Evolutionary conservation across 2,113 vertebrate species (phyloP), one percentile per base, ranked within the genome.

Genomic region (Anseranas semipalmata): DNA sequence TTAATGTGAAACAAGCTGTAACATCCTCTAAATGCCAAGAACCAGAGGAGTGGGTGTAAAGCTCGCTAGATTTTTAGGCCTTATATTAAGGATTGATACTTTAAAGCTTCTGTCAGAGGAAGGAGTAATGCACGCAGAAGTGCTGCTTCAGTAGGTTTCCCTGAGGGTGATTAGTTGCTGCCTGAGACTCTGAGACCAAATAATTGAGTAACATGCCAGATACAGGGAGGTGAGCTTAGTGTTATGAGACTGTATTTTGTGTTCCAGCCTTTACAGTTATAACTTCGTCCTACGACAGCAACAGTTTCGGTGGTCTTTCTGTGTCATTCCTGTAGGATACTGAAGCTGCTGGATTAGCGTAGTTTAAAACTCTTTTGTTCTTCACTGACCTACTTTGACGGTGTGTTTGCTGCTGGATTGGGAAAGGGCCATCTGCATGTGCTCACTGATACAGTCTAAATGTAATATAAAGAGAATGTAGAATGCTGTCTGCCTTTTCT

Each of bases 41-140:
- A 50, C 65, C 76, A 89, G 76, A 88, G 62, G 67, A 83, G 87
- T 90, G 91, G 89, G 95, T 67, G 90, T 96, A 15, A 33, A 91
- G 71, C 90, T 93, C 0, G 0, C 74, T 90, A 4, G 45, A 48
- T 91, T 77, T 71, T 85, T 85, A 89, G 62, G 67, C 83, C 17
- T 66, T 83, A 0, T 28, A 22, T 52, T 81, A 37, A 10, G 53
- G 87, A 59, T 85, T 85, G 87, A 66, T 89, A 79, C 70, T 66
- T 79, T 10, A 89, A 27, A 85, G 89, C 48, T 20, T 89, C 74
- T 92, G 72, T 70, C 48, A 73, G 91, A 76, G 80, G 66, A 90
- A 87, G 56, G 73, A 86, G 46, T 76, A 67, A 82, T 89, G 73
- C 59, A 30, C 43, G 15, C 39, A 60, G 12, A 14, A 72, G 48